phyloP scores from a whole-genome alignment of 2,888 invertebrate genomes.

The Drosophila nr. medialis region DNA sequence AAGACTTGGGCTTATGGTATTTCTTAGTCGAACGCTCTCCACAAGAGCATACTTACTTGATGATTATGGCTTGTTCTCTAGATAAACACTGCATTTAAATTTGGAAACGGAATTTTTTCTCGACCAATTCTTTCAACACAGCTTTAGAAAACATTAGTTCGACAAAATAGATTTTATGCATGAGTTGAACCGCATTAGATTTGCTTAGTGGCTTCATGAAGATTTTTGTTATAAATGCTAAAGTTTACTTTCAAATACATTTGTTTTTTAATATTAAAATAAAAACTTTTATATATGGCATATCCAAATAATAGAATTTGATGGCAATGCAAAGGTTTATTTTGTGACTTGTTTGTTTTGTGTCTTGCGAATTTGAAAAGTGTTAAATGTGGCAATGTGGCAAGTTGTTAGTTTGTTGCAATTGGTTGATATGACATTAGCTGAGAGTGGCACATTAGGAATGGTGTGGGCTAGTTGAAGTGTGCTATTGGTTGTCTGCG shows the following conservation, averaged over 20 bases:
- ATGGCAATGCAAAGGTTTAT: not conserved
- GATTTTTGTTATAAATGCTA: not conserved
- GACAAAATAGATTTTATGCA: not conserved
- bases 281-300: not conserved
- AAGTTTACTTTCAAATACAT: not conserved
- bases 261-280: not conserved
- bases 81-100: not conserved
- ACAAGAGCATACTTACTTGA: not conserved
- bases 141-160: not conserved
- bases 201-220: not conserved
- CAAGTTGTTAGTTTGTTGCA: constrained; percentile 5
- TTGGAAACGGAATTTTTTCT: not conserved
- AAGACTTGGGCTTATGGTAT: too few species aligned
- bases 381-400: not conserved
- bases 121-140: not conserved
- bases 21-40: too few species aligned
- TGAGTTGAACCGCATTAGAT: not conserved
- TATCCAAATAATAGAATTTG: not conserved
- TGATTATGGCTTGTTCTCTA: not conserved
- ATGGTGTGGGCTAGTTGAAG: constrained; percentile 20
- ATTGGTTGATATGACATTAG: constrained; percentile 19
- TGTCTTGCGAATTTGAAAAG: not conserved
- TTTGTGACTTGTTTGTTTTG: not conserved
- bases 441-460: constrained; percentile 14
- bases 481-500: not conserved